These are phyloP conservation scores for Lordiphosa fenestrarum DNA, from an alignment of 2,888 invertebrate species.

Conservation along the genomic window DNA sequence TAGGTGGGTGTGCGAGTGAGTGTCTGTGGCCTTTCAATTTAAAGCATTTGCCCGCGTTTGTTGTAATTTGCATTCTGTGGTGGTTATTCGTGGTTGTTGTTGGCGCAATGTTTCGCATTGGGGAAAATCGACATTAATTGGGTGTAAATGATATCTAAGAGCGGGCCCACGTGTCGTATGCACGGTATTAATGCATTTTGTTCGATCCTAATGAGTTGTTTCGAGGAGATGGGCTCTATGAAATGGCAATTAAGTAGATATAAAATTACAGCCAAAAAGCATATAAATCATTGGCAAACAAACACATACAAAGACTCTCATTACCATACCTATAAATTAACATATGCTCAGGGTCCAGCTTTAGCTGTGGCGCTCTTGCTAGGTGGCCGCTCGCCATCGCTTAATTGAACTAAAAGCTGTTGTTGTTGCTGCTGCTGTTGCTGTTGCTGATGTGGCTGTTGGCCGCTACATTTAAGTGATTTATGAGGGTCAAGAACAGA, in stretches of 20 bases:
- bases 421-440: slow-evolving; percentile 35
- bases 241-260: slow-evolving; percentile 31
- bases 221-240: slow-evolving; percentile 21
- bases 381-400: slow-evolving; percentile 25
- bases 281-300: slow-evolving; percentile 35
- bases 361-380: slow-evolving; percentile 15
- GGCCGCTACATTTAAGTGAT: slow-evolving; percentile 58
- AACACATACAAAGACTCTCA: slow-evolving; percentile 8
- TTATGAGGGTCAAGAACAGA: slow-evolving; percentile 49
- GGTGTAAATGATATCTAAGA: slow-evolving; percentile 7
- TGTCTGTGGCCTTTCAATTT: not conserved
- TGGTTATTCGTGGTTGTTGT: too few species aligned
- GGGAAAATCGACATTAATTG: slow-evolving; percentile 12
- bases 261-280: slow-evolving; percentile 23
- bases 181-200: slow-evolving; percentile 31
- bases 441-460: slow-evolving; percentile 23
- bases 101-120: too few species aligned
- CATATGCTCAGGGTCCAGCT: slow-evolving; percentile 22
- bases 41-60: slow-evolving; percentile 1
- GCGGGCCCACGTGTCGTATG: slow-evolving; percentile 27
- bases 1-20: not conserved
- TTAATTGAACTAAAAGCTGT: slow-evolving; percentile 61
- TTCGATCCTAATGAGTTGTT: slow-evolving; percentile 29
- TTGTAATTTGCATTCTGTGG: not conserved
- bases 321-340: slow-evolving; percentile 46